These are phyloP conservation scores for Mormoops blainvillei DNA, from an alignment of 2,113 vertebrate genomes.

Conservation along the genomic window DNA sequence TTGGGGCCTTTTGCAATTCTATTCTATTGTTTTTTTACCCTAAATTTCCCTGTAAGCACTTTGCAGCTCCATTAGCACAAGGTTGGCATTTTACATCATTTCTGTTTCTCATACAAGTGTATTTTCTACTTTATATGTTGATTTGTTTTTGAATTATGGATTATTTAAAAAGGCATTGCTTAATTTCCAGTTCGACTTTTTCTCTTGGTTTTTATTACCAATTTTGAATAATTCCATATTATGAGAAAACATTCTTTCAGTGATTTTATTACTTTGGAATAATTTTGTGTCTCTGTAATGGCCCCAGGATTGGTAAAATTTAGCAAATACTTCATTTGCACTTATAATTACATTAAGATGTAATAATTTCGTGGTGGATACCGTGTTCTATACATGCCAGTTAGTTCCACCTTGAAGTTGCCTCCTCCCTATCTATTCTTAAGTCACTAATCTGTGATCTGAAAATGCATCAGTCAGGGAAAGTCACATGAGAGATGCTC, in stretches of 20 bases:
- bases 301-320: neutral
- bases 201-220: neutral
- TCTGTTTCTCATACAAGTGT: neutral
- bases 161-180: neutral
- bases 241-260: neutral
- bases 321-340: neutral
- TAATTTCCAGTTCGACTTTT: neutral
- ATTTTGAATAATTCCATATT: neutral
- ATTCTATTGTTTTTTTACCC: neutral
- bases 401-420: neutral
- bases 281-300: neutral
- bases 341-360: neutral
- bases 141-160: neutral
- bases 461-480: neutral
- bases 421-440: neutral
- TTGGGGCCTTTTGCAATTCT: neutral
- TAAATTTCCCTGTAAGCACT: neutral
- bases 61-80: neutral
- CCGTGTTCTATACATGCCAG: neutral
- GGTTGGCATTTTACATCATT: neutral
- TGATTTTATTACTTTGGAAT: neutral
- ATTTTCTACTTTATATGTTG: neutral
- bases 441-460: neutral
- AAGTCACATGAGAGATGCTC: no score
- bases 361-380: no score